Percentiles rank a stretch among this genome's conserved stretches.
Conservation (phyloP, 1,140 invertebrate species). For the Propsilocerus akamusi region DNA sequence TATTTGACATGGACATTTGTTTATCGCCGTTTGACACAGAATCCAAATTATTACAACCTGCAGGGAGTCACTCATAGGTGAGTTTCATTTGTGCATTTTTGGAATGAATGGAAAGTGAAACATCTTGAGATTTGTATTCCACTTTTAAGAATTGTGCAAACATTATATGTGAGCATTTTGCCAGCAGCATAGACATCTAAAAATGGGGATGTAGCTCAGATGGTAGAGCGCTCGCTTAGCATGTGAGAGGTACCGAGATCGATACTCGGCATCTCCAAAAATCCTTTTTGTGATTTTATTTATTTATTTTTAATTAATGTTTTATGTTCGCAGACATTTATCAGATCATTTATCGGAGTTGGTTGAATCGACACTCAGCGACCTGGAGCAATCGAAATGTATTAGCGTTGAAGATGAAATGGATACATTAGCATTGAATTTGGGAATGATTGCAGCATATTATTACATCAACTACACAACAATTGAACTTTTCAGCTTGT, state of each 20-base stretch:
- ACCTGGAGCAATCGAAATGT: slow-evolving; percentile 95
- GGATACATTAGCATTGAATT: slow-evolving; percentile 86
- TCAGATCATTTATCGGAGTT: slow-evolving; percentile 97
- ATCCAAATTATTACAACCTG: slow-evolving; percentile 98
- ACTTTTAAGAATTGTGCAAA: not conserved
- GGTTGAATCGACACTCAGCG: slow-evolving; percentile 87
- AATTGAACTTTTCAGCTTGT: slow-evolving; percentile 94
- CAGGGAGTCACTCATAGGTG: slow-evolving; percentile 85
- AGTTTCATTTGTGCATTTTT: not conserved
- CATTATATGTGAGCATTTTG: not conserved
- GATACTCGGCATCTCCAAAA: slow-evolving; percentile 46
- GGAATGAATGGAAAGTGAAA: not conserved
- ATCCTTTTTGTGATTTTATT: slow-evolving; percentile 1
- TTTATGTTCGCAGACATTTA: slow-evolving; percentile 43
- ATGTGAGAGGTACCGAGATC: slow-evolving; percentile 69
- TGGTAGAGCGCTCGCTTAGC: slow-evolving; percentile 74
- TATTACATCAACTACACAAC: slow-evolving; percentile 99
- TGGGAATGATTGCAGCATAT: slow-evolving; percentile 99
- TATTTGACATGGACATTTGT: slow-evolving; percentile 99
- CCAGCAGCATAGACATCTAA: too few relatives aligned
- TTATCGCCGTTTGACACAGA: slow-evolving; percentile 91
- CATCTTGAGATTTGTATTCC: not conserved
- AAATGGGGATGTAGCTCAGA: slow-evolving; percentile 68
- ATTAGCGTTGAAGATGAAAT: slow-evolving; percentile 97
- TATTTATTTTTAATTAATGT: not conserved